Base-by-base conservation (phyloP, 2,113 vertebrate species). In the Micronisus gabar region DNA sequence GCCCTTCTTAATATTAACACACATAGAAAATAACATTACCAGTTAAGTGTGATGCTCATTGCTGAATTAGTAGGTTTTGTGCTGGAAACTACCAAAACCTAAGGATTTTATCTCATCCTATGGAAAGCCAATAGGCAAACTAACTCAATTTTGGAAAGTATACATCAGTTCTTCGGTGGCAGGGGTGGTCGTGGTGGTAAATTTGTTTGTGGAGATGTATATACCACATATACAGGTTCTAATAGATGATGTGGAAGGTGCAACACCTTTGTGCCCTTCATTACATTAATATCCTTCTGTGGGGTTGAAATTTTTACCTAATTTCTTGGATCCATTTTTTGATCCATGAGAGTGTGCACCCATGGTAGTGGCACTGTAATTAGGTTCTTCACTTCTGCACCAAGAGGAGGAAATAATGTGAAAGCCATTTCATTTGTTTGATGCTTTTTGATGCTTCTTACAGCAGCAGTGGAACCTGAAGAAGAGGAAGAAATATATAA, bases 351-450 rank as follows among this genome's bases (percentile, higher is more conserved):
- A 72, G 7, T 32, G 15, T 63, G 38, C 17, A 92, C 3, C 40
- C 63, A 78, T n/a, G 85, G 71, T 59, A 92, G 93, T 2, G 22
- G 62, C 36, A 41, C 17, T 70, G 47, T 36, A 80, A 81, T 72
- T 34, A 32, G 6, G 10, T 63, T 74, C 65, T 40, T 85, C 65
- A 48, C 29, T 38, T 80, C 88, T 62, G 62, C 52, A 93, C 81
- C 56, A 68, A 72, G 43, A 61, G 85, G 62, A 65, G 72, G 81
- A 96, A 95, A 96, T 48, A 92, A 81, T 13, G 27, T 88, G 70
- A 96, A 97, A 81, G 73, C 17, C 43, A 88, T 89, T 93, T 94
- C 83, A 58, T 92, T 34, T 61, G 41, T 84, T 86, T 90, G 74
- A 47, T 83, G 45, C 8, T 80, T 94, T 84, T 75, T 94, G 50